phyloP scores from a whole-genome alignment of 2,797 vertebrate species.

The Rhabdomys pumilio region DNA sequence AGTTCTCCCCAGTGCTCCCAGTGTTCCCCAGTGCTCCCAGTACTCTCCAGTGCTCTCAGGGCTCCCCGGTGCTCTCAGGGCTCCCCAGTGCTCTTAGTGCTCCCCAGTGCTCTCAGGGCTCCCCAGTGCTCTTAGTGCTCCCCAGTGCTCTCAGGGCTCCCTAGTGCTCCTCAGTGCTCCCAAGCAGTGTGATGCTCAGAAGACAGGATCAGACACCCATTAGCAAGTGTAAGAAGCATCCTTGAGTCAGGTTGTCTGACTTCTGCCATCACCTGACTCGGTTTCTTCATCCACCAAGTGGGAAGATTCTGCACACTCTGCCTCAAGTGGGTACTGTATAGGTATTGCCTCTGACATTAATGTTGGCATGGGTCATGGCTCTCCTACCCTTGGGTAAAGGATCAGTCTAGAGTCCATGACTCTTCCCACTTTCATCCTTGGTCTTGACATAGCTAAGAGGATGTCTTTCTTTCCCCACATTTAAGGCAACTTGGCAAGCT shows the following conservation, averaged over 20 bases:
- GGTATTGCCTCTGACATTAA: no score
- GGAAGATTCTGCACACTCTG: neutral
- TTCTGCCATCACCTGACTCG: neutral
- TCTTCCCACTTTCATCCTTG: neutral
- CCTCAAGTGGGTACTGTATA: rapidly evolving
- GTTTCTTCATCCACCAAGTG: neutral
- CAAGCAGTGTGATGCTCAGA: neutral
- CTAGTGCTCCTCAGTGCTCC: neutral
- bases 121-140: no score
- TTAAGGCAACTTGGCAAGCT: neutral
- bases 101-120: no score
- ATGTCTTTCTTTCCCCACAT: neutral
- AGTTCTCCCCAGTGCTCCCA: neutral
- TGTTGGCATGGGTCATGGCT: neutral
- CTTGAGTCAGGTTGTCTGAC: neutral
- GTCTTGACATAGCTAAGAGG: neutral
- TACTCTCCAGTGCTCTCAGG: no score
- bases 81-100: no score
- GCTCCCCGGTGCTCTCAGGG: no score
- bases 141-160: no score
- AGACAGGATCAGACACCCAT: neutral
- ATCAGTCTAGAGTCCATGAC: neutral
- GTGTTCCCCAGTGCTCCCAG: no score
- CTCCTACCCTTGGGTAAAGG: neutral
- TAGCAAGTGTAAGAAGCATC: neutral